Evolutionary conservation across 2,113 vertebrate genomes (phyloP).

Genomic region (Sardina pilchardus): DNA sequence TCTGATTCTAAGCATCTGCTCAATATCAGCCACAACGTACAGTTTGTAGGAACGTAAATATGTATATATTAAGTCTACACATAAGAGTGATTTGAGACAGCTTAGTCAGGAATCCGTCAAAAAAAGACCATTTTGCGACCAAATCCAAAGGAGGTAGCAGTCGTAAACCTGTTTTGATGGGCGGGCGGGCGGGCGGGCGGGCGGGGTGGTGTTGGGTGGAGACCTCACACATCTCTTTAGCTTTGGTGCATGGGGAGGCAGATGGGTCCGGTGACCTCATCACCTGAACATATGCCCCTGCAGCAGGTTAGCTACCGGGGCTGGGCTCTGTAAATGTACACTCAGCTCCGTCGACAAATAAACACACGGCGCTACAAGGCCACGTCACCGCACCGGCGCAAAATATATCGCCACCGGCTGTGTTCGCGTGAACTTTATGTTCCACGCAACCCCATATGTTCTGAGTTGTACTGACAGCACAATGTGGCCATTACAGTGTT

Average conservation of each 20-base stretch:
- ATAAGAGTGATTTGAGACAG: background rate
- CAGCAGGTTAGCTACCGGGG: slow-evolving; percentile 56
- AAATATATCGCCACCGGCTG: background rate
- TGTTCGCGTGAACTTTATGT: slow-evolving; percentile 7
- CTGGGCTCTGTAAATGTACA: slow-evolving; percentile 9
- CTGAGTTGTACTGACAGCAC: background rate
- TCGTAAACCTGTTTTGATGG: background rate
- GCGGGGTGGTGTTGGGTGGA: background rate
- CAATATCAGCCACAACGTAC: too few species aligned
- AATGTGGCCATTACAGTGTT: background rate
- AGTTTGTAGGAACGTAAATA: background rate
- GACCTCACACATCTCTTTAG: background rate
- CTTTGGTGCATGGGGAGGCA: slow-evolving; percentile 42
- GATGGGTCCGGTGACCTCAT: slow-evolving; percentile 62
- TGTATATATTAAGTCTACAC: background rate
- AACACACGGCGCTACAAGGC: background rate
- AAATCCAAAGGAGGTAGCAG: background rate
- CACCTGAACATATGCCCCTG: slow-evolving; percentile 58
- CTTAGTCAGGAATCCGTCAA: background rate
- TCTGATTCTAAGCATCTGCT: too few species aligned
- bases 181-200: too few species aligned
- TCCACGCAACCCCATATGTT: background rate
- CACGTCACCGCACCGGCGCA: background rate
- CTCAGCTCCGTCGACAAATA: background rate
- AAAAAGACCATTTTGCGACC: background rate